These are phyloP conservation scores for Brachionus asplanchnoidis DNA, from an alignment of 1,140 invertebrate species.

Conservation along the genomic window DNA sequence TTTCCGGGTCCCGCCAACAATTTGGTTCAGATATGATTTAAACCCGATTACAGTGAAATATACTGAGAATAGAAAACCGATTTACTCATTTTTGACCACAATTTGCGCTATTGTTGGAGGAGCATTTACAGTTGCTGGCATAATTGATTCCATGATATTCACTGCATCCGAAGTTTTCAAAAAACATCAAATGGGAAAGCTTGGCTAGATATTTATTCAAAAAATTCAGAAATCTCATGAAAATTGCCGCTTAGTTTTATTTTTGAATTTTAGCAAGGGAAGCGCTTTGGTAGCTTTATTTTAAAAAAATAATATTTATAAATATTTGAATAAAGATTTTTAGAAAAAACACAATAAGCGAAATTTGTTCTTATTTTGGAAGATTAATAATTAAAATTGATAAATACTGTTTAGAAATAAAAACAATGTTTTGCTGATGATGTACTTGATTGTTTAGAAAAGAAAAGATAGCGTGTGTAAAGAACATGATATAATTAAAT, in stretches of 20 bases:
- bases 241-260: neutral
- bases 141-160: slow-evolving; percentile 65
- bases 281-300: neutral
- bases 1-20: slow-evolving; percentile 58
- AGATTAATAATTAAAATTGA: too few species aligned
- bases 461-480: neutral
- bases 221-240: neutral
- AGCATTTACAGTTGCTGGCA: slow-evolving; percentile 66
- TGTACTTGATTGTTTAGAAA: neutral
- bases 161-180: slow-evolving; percentile 63
- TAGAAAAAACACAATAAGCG: neutral
- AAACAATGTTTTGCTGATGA: neutral
- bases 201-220: slow-evolving; percentile 46
- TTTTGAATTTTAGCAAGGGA: neutral
- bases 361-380: neutral
- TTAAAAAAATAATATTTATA: neutral
- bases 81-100: slow-evolving; percentile 65
- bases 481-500: neutral
- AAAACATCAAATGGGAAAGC: slow-evolving; percentile 59
- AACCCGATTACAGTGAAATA: slow-evolving; percentile 65
- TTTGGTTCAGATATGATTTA: slow-evolving; percentile 61
- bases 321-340: neutral
- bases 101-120: slow-evolving; percentile 68
- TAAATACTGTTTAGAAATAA: neutral
- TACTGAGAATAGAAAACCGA: slow-evolving; percentile 60